These are phyloP conservation scores for Saguinus midas DNA, from an alignment of 2,113 vertebrate species.

Conservation along the genomic window DNA sequence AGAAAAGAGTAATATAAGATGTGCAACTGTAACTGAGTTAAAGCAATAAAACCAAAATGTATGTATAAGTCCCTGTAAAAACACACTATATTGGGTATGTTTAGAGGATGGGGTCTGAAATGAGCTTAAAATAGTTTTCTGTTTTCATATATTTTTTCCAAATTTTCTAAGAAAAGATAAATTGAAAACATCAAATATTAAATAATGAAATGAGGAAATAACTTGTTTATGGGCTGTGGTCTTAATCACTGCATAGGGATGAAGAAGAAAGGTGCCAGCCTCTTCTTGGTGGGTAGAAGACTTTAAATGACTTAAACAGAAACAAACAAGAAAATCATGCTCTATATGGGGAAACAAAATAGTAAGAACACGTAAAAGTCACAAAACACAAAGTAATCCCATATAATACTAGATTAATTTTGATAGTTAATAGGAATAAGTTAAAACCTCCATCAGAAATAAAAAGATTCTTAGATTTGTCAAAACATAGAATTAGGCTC, in stretches of 20 bases:
- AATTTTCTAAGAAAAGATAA: background rate
- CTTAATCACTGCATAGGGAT: background rate
- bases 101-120: background rate
- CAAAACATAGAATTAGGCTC: background rate
- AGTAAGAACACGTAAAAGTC: background rate
- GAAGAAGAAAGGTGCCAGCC: background rate
- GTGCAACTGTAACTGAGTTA: background rate
- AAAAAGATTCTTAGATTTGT: background rate
- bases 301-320: conserved; percentile 21
- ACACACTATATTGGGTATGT: background rate
- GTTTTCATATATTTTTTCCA: background rate
- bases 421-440: background rate
- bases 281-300: background rate
- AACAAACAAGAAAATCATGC: background rate
- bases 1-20: background rate
- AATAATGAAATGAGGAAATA: background rate
- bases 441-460: background rate
- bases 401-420: background rate
- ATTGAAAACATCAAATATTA: conserved; percentile 25
- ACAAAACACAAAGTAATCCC: background rate
- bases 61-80: background rate
- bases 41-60: background rate
- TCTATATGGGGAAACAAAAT: background rate
- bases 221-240: background rate
- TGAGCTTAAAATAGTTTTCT: background rate